Base-by-base conservation (phyloP, 92 coral and sea anemone species). In the Heliopora coerulea region DNA sequence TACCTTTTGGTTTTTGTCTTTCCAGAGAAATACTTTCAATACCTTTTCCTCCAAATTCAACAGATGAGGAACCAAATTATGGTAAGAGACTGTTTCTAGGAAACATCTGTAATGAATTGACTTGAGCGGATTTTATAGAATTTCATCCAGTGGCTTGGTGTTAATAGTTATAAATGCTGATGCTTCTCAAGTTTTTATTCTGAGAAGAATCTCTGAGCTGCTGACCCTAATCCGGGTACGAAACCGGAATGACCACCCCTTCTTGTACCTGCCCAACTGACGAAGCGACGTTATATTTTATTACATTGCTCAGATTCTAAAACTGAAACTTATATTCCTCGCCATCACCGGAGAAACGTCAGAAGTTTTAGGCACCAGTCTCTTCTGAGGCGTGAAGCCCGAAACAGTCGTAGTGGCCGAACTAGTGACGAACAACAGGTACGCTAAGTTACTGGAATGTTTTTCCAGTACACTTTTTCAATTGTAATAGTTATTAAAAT, bases 31-130 rank as follows among this genome's bases (percentile, higher is more conserved):
- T 62, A 46, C 61, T 62, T 76, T 76, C 62, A 10, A 61, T 76
- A 56, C 66, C 75, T 29, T 70, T 49, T 54, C 79, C 86, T 35
- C 86, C 90, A 15, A 77, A 79, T 7, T 78, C 86, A 14, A 81
- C 61, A 9, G 61, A 56, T 17, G 61, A 56, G 61, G 61, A 56
- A 56, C 33, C 26, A 17, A 50, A 17, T 17, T 75, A 74, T 25
- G 82, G 78, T 10, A 88, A 37, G 42, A 37, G 42, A 37, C 42
- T 37, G 42, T 5, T 37, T 37, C 12, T 12, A 37, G 12, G 12
- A 24, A 52, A 49, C 40, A 66, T 57, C 33, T 56, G 26, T 48
- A 6, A 74, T n/a, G n/a, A n/a, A n/a, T n/a, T n/a, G n/a, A n/a
- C n/a, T n/a, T n/a, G n/a, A n/a, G n/a, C n/a, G n/a, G n/a, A n/a